Evolutionary conservation across 2,113 vertebrate species (phyloP).

Genomic region (Myotis lucifugus): DNA sequence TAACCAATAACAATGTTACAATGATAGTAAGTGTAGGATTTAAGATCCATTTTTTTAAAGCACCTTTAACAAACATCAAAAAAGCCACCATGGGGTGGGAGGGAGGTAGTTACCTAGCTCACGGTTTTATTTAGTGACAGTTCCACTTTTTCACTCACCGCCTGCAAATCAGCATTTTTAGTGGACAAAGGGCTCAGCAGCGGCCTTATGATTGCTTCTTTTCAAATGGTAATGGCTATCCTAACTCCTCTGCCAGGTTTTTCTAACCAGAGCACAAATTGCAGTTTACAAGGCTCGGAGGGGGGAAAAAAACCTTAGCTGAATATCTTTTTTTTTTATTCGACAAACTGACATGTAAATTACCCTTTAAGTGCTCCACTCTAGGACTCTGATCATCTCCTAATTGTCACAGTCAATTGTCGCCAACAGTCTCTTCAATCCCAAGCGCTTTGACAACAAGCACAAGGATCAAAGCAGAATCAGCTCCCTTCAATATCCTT

Average conservation of each 20-base stretch:
- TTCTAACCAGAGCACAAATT: constrained; percentile 97
- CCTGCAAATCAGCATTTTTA: constrained; percentile 94
- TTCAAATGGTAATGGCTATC: constrained; percentile 99
- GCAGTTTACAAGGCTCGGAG: constrained; percentile 98
- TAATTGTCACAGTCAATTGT: constrained; percentile 99
- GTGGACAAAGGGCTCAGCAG: constrained; percentile 98
- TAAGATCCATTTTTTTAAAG: constrained; percentile 80
- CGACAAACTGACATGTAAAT: constrained; percentile 99
- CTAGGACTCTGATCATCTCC: constrained; percentile 95
- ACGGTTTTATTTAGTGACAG: constrained; percentile 88
- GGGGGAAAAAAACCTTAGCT: constrained; percentile 90
- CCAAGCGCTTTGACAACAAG: constrained; percentile 97
- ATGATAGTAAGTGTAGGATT: constrained; percentile 85
- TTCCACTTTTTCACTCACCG: constrained; percentile 90
- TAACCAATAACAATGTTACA: constrained; percentile 84
- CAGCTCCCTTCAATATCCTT: constrained; percentile 91
- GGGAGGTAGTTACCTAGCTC: constrained; percentile 87
- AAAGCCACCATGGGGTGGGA: constrained; percentile 79
- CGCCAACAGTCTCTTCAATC: constrained; percentile 99
- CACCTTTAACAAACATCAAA: constrained; percentile 83
- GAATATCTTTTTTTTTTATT: constrained; percentile 95
- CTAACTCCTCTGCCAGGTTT: constrained; percentile 96
- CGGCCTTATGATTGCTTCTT: constrained; percentile 98
- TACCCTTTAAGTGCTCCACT: constrained; percentile 98
- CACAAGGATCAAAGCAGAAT: constrained; percentile 94